Base-by-base conservation (phyloP, 2,888 invertebrate species). In the Eulithis prunata region DNA sequence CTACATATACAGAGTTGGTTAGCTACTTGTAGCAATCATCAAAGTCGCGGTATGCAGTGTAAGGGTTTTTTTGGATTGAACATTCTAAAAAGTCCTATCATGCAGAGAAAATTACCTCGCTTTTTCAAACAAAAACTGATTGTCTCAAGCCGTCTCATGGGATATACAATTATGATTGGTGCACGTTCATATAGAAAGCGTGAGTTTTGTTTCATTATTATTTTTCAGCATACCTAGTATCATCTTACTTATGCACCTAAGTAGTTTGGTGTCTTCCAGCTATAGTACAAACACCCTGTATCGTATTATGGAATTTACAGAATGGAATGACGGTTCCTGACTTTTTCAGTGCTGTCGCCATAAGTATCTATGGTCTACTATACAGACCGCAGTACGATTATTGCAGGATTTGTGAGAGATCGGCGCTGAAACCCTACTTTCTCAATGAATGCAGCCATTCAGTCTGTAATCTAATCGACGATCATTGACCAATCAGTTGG, bases 401-500 rank as follows among this genome's bases (percentile, higher is more conserved):
- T 13, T 49, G 21, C 21, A 52, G 21, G 12, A n/a, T 32, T 45
- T 32, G 8, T 5, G 28, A n/a, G 5, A n/a, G 21, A 45, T 21
- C 21, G n/a, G 41, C 41, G 58, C 51, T 32, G 52, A 59, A 11
- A 32, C 11, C 13, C 52, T 7, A 58, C 46, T 61, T 61, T 38
- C 46, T 38, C 54, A n/a, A 38, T 61, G 38, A 49, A 55, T 41
- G 58, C 46, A 13, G 53, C 54, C 41, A 49, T 54, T 46, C 51
- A 45, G 49, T 14, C 54, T 8, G 62, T 36, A 57, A 85, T 85
- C 84, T 89, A 87, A 89, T 91, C 87, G 87, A 81, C 81, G 82
- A 89, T 87, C 84, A 83, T 88, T 88, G 81, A 79, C 75, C 84
- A 86, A 89, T 89, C 89, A 92, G 90, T 92, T 82, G 86, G 83